Conservation (phyloP, 2,888 invertebrate genomes). For the Archips crataeganus region DNA sequence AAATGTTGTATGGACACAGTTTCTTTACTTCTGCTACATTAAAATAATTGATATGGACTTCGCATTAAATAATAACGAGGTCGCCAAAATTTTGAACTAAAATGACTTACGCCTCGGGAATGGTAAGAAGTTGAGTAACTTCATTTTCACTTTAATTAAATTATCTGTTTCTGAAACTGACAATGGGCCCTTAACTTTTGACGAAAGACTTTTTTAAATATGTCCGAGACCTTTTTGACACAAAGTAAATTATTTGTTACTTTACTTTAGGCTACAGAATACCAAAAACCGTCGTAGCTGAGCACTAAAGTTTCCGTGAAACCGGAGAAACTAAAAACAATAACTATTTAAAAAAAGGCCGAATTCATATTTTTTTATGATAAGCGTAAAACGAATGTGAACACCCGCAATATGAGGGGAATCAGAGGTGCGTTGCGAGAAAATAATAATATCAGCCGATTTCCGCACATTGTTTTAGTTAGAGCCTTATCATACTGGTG, state of each 20-base stretch:
- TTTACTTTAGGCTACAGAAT: background rate
- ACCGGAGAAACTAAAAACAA: background rate
- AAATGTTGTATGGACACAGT: background rate
- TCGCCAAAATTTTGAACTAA: slow-evolving; percentile 17
- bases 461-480: too few species aligned
- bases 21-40: background rate
- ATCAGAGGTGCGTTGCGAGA: too few species aligned
- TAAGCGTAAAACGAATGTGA: too few species aligned
- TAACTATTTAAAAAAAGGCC: background rate
- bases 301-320: background rate
- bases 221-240: background rate
- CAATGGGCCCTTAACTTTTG: slow-evolving; percentile 12
- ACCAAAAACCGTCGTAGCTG: background rate
- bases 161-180: slow-evolving; percentile 32
- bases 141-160: slow-evolving; percentile 36
- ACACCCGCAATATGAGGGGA: too few species aligned
- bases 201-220: slow-evolving; percentile 12
- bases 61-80: slow-evolving; percentile 9
- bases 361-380: too few species aligned
- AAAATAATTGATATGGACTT: background rate
- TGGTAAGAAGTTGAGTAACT: slow-evolving; percentile 28
- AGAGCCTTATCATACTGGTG: too few species aligned
- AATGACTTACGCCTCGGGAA: slow-evolving; percentile 24
- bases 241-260: background rate
- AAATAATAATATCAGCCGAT: too few species aligned